Percentiles rank a stretch among this genome's conserved stretches.
phyloP scores from a whole-genome alignment of 2,797 vertebrate species.

The Etheostoma nigrum region DNA sequence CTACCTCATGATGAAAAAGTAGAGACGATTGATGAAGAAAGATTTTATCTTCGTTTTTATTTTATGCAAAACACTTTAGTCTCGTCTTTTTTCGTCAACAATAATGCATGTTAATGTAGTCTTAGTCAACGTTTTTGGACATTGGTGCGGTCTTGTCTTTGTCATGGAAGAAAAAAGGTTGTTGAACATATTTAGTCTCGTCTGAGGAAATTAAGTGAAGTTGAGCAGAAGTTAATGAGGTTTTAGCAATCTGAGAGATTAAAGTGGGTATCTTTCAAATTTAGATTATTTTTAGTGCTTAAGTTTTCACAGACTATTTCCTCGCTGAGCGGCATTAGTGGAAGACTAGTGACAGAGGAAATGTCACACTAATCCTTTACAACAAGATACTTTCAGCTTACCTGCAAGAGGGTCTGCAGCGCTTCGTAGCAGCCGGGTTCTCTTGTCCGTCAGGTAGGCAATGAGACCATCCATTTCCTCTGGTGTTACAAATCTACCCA shows the following conservation, averaged over 20 bases:
- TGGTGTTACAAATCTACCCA: conserved; percentile 89
- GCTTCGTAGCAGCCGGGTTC: conserved; percentile 88
- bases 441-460: conserved; percentile 92
- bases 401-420: conserved; percentile 86
- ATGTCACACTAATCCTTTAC: not conserved
- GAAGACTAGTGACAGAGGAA: not conserved
- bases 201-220: not conserved
- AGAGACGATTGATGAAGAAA: too few species aligned
- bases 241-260: not conserved
- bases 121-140: too few species aligned
- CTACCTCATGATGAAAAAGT: too few species aligned
- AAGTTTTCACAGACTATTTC: not conserved
- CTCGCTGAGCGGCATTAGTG: not conserved
- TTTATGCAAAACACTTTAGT: too few species aligned
- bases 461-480: conserved; percentile 94
- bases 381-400: conserved; percentile 53
- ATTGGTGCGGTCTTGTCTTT: too few species aligned
- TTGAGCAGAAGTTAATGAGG: not conserved
- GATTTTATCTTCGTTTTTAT: too few species aligned
- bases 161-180: too few species aligned
- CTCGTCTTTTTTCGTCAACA: too few species aligned
- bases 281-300: not conserved
- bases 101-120: too few species aligned
- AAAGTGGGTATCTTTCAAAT: not conserved
- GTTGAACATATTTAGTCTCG: too few species aligned